phyloP scores from a whole-genome alignment of 2,888 invertebrate genomes.

The Byasa hedistus region DNA sequence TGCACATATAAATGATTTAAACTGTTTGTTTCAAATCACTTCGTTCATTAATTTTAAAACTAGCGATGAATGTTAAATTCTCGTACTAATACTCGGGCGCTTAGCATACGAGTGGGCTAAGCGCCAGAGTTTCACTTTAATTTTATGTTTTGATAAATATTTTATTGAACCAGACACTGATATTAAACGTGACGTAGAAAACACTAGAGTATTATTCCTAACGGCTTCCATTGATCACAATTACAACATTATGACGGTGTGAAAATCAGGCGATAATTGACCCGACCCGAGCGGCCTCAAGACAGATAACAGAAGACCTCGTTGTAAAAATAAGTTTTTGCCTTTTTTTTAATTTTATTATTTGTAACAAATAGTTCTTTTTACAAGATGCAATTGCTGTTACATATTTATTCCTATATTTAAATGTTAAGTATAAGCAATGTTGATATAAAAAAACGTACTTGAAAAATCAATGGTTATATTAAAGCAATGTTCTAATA shows the following conservation, averaged over 20 bases:
- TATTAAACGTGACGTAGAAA: not conserved
- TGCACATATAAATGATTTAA: not conserved
- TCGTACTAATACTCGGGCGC: not conserved
- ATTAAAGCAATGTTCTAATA: too few species aligned
- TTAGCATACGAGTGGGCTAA: too few species aligned
- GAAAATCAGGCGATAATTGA: conserved; percentile 62
- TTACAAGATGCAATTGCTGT: too few species aligned
- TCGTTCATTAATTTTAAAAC: not conserved
- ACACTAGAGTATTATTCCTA: not conserved
- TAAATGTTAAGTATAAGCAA: too few species aligned
- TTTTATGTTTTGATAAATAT: not conserved
- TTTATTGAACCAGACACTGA: not conserved
- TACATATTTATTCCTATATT: too few species aligned
- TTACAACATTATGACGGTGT: conserved; percentile 38
- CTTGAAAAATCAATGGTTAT: too few species aligned
- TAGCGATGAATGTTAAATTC: not conserved
- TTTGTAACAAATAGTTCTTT: not conserved
- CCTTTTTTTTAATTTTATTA: not conserved
- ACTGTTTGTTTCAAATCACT: not conserved
- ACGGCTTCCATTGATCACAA: conserved; percentile 10
- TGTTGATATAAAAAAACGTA: too few species aligned
- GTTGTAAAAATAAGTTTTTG: conserved; percentile 11
- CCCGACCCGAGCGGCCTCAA: conserved; percentile 53
- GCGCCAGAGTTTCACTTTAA: too few species aligned
- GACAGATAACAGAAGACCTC: conserved; percentile 54